Conservation (phyloP, 2,888 invertebrate species). For the Macaria notata region DNA sequence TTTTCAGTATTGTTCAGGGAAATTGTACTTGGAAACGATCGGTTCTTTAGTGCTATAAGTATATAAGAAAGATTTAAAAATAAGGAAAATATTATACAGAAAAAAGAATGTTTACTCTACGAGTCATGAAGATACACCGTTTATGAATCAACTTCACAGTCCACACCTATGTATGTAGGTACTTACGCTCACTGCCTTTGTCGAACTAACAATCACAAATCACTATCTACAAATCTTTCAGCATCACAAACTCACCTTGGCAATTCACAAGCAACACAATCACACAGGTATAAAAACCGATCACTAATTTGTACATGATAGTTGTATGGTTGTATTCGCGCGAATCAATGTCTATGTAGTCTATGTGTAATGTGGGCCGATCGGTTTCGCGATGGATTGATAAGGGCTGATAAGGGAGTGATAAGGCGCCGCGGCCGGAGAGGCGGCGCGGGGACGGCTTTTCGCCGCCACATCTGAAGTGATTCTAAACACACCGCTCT, state of each 20-base stretch:
- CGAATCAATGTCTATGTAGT: constrained; percentile 32
- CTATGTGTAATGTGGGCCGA: constrained; percentile 45
- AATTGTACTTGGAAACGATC: no score
- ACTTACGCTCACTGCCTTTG: constrained; percentile 1
- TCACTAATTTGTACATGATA: constrained; percentile 61
- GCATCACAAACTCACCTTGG: constrained; percentile 59
- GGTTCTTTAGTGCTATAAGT: no score
- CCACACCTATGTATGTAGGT: neutral
- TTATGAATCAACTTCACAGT: constrained; percentile 4
- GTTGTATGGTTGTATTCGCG: constrained; percentile 59
- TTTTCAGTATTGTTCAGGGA: no score
- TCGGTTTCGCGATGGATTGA: constrained; percentile 75
- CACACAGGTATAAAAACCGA: constrained; percentile 55
- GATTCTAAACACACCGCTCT: constrained; percentile 44
- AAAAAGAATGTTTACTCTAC: no score
- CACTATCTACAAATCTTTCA: constrained; percentile 29
- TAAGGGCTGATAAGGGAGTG: constrained; percentile 73
- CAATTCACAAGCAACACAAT: constrained; percentile 51
- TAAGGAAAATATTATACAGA: no score
- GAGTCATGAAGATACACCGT: no score
- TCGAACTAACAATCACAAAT: constrained; percentile 16
- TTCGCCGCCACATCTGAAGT: constrained; percentile 63
- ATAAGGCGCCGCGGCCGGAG: constrained; percentile 54
- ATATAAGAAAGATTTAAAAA: no score
- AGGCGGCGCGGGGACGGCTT: constrained; percentile 59